These are phyloP conservation scores for Atherinosoma microstoma DNA, from an alignment of 2,797 vertebrate species.

Conservation along the genomic window DNA sequence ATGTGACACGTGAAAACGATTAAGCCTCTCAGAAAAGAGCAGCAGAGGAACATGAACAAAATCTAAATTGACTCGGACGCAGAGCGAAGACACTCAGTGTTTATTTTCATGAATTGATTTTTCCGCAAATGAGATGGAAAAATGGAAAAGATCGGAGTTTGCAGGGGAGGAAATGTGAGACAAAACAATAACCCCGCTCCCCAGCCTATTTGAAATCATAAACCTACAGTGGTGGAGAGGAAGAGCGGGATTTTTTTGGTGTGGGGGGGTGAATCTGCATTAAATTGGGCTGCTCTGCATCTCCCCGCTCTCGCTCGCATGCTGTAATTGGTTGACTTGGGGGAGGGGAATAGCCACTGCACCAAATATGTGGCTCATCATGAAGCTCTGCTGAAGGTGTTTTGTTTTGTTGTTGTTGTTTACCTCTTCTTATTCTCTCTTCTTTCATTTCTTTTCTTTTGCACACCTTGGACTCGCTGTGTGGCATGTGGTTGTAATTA, in stretches of 20 bases:
- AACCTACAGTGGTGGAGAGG: conserved; percentile 53
- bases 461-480: conserved; percentile 67
- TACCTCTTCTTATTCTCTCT: conserved; percentile 47
- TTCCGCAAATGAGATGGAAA: conserved; percentile 80
- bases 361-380: conserved; percentile 66
- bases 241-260: conserved; percentile 9
- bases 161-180: conserved; percentile 67
- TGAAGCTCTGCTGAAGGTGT: conserved; percentile 59
- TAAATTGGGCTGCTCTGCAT: conserved; percentile 62
- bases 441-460: conserved; percentile 23
- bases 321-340: conserved; percentile 72
- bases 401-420: conserved; percentile 63
- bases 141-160: conserved; percentile 70
- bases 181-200: conserved; percentile 73
- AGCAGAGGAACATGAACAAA: conserved; percentile 25
- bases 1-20: conserved; percentile 75
- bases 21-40: conserved; percentile 59
- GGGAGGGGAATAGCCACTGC: conserved; percentile 48
- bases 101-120: conserved; percentile 78
- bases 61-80: conserved; percentile 69
- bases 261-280: conserved; percentile 62
- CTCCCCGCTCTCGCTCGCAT: conserved; percentile 24
- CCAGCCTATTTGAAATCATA: conserved; percentile 67
- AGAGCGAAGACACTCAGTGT: conserved; percentile 56
- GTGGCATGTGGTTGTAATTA: conserved; percentile 71